Evolutionary conservation across 2,888 invertebrate species (phyloP).

Genomic region (Polymixis lichenea): DNA sequence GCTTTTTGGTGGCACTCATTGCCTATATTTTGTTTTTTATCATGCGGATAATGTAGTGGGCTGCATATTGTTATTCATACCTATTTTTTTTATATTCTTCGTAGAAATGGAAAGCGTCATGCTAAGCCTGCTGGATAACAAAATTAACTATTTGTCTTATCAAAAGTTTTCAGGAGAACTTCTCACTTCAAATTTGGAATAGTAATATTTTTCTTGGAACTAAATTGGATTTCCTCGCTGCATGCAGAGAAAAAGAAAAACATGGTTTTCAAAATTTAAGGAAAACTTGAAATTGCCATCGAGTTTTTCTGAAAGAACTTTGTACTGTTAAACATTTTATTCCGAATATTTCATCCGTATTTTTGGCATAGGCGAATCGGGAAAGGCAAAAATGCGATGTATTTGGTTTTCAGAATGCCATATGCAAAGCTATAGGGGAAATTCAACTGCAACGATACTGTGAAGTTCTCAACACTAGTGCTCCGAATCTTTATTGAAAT

Average conservation of each 20-base stretch:
- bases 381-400: neutral
- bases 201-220: neutral
- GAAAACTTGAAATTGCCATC: constrained; percentile 17
- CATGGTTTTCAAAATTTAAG: constrained; percentile 1
- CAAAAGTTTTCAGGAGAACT: neutral
- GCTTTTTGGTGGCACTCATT: too few relatives aligned
- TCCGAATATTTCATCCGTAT: neutral
- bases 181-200: neutral
- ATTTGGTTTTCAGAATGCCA: neutral
- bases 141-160: neutral
- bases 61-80: too few relatives aligned
- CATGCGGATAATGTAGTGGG: too few relatives aligned
- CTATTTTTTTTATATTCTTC: too few relatives aligned
- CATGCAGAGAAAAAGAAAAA: neutral
- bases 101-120: too few relatives aligned
- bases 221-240: neutral
- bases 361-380: neutral
- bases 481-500: neutral
- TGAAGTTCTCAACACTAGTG: neutral
- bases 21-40: too few relatives aligned
- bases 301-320: neutral
- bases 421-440: neutral
- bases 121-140: too few relatives aligned
- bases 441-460: neutral
- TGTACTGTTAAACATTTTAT: neutral